A percentile compares a stretch with the other conserved stretches of the same genome.
Conservation (phyloP, 2,888 invertebrate genomes). For the Dione juno region DNA sequence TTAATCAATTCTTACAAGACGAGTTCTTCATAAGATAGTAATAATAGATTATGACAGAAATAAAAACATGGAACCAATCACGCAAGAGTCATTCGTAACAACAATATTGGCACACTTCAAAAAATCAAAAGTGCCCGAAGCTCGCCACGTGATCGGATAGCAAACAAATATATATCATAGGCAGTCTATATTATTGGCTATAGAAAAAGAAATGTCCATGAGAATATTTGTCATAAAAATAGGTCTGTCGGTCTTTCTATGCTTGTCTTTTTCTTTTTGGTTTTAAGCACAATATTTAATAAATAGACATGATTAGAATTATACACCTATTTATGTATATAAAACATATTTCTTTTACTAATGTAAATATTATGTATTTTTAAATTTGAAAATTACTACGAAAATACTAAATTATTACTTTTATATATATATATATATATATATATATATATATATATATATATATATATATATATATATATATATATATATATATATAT, state of each 20-base stretch:
- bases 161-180: constrained; percentile 64
- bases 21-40: constrained; percentile 4
- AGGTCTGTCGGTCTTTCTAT: neutral
- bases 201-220: constrained; percentile 57
- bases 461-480: too few relatives aligned
- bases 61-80: constrained; percentile 22
- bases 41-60: constrained; percentile 26
- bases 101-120: constrained; percentile 46
- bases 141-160: constrained; percentile 59
- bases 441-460: too few relatives aligned
- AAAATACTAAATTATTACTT: too few relatives aligned
- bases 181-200: constrained; percentile 76
- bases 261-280: neutral
- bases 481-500: too few relatives aligned
- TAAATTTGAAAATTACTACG: too few relatives aligned
- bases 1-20: neutral
- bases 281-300: neutral
- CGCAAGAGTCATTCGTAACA: constrained; percentile 31
- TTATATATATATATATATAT: too few relatives aligned
- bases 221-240: neutral
- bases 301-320: too few relatives aligned
- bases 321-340: too few relatives aligned
- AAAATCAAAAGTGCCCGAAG: constrained; percentile 54
- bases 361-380: too few relatives aligned
- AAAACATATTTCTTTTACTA: too few relatives aligned